These are phyloP conservation scores for Philotrypesis tridentata DNA, from an alignment of 1,140 invertebrate species.

Conservation along the genomic window DNA sequence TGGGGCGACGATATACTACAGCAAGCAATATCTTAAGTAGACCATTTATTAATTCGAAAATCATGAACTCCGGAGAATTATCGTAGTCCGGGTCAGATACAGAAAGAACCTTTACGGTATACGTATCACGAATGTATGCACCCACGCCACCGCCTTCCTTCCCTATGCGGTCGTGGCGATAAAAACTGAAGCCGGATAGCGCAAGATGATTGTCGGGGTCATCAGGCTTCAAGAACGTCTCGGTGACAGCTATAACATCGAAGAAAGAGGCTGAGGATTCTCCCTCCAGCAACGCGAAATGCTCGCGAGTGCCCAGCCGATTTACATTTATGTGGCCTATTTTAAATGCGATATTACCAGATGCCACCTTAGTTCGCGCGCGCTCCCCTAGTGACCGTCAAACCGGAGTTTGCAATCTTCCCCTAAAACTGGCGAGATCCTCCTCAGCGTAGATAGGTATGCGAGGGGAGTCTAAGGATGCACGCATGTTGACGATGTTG, in stretches of 20 bases:
- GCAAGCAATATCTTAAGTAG: too few species aligned
- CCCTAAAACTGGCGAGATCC: too few species aligned
- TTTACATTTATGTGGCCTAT: too few species aligned
- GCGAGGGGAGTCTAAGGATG: too few species aligned
- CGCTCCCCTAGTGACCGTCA: too few species aligned
- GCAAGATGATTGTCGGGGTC: background rate
- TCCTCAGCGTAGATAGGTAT: too few species aligned
- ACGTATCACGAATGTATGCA: background rate
- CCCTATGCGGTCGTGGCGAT: background rate
- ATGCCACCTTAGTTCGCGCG: too few species aligned
- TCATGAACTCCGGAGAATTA: background rate
- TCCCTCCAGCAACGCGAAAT: background rate
- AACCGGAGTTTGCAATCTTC: too few species aligned
- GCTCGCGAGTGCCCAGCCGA: background rate
- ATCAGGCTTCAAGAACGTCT: background rate
- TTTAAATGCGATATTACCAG: too few species aligned
- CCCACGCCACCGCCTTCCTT: background rate
- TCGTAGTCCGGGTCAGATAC: background rate
- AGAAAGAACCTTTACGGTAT: background rate
- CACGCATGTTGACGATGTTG: too few species aligned
- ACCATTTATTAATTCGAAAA: background rate
- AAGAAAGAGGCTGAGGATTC: background rate
- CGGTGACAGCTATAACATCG: background rate
- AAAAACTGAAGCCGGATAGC: background rate
- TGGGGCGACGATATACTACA: too few species aligned